A percentile compares a stretch with the other conserved stretches of the same genome.
Evolutionary conservation across 2,113 vertebrate genomes (phyloP).

Genomic region (Cynocephalus volans): DNA sequence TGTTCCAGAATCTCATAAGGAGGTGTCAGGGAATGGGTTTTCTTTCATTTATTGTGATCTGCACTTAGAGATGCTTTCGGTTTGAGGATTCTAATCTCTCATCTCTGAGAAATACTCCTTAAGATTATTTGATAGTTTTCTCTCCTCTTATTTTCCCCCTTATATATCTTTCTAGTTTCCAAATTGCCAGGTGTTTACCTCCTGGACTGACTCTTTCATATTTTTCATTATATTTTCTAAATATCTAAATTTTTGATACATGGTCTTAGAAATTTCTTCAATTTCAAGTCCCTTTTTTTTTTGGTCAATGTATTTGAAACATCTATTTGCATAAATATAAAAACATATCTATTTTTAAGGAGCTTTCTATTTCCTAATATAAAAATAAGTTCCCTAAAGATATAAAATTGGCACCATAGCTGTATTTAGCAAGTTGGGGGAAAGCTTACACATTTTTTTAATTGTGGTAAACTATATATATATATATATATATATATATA

Average conservation of each 20-base stretch:
- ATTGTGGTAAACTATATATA: slow-evolving; percentile 21
- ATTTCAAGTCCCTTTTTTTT: neutral
- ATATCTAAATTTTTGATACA: slow-evolving; percentile 48
- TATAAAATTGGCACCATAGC: neutral
- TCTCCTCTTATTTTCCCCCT: neutral
- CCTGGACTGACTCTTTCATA: neutral
- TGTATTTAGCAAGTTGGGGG: slow-evolving; percentile 30
- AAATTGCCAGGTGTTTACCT: slow-evolving; percentile 20
- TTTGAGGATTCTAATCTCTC: slow-evolving; percentile 30
- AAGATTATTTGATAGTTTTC: slow-evolving; percentile 5
- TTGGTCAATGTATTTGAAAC: slow-evolving; percentile 18
- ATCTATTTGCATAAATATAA: slow-evolving; percentile 34
- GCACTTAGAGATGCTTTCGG: slow-evolving; percentile 31
- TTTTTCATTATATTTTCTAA: slow-evolving; percentile 57
- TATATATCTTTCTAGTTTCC: slow-evolving; percentile 40
- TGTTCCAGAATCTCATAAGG: slow-evolving; percentile 53
- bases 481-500: too few relatives aligned
- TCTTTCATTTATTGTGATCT: slow-evolving; percentile 62
- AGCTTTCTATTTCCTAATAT: slow-evolving; percentile 51
- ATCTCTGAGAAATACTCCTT: slow-evolving; percentile 30
- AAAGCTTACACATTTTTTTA: slow-evolving; percentile 1
- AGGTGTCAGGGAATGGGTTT: slow-evolving; percentile 5
- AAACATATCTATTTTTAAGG: neutral
- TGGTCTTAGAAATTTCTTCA: slow-evolving; percentile 29
- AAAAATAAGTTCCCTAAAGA: slow-evolving; percentile 40